phyloP scores from a whole-genome alignment of 1,140 invertebrate genomes.

The Gyrodactylus salaris region DNA sequence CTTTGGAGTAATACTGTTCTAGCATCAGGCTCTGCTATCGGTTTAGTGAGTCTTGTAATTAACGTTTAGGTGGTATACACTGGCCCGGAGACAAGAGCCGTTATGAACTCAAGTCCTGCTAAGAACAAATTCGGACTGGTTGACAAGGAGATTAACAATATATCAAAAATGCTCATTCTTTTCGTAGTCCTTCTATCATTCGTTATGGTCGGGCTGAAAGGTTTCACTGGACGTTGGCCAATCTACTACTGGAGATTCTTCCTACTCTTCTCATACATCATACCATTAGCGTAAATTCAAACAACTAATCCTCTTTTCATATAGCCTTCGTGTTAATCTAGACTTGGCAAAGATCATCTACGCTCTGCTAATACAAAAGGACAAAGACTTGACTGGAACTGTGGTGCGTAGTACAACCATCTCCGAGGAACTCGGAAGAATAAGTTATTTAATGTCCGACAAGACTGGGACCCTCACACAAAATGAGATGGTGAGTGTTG shows the following conservation, averaged over 20 bases:
- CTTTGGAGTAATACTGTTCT: slow-evolving; percentile 91
- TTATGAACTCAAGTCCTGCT: slow-evolving; percentile 88
- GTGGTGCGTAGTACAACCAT: slow-evolving; percentile 94
- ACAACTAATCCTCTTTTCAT: background rate
- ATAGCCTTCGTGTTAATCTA: slow-evolving; percentile 59
- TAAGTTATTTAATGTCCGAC: slow-evolving; percentile 70
- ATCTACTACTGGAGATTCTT: slow-evolving; percentile 78
- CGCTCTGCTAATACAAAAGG: slow-evolving; percentile 70
- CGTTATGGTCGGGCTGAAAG: slow-evolving; percentile 44
- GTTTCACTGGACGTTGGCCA: slow-evolving; percentile 72
- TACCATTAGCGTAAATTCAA: slow-evolving; percentile 50
- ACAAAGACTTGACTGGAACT: slow-evolving; percentile 58
- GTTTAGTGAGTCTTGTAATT: slow-evolving; percentile 24
- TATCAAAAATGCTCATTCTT: slow-evolving; percentile 70
- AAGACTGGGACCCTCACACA: slow-evolving; percentile 94
- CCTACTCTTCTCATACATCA: slow-evolving; percentile 87
- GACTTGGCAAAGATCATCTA: slow-evolving; percentile 95
- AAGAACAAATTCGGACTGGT: slow-evolving; percentile 56
- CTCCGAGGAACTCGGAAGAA: slow-evolving; percentile 63
- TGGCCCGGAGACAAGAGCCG: slow-evolving; percentile 61
- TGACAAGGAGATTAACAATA: slow-evolving; percentile 68
- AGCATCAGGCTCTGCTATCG: slow-evolving; percentile 61
- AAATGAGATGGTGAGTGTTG: slow-evolving; percentile 50
- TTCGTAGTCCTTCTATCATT: slow-evolving; percentile 58
- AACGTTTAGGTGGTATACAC: slow-evolving; percentile 50